These are phyloP conservation scores for Bombus superbus DNA, from an alignment of 1,140 invertebrate genomes.

Conservation along the genomic window DNA sequence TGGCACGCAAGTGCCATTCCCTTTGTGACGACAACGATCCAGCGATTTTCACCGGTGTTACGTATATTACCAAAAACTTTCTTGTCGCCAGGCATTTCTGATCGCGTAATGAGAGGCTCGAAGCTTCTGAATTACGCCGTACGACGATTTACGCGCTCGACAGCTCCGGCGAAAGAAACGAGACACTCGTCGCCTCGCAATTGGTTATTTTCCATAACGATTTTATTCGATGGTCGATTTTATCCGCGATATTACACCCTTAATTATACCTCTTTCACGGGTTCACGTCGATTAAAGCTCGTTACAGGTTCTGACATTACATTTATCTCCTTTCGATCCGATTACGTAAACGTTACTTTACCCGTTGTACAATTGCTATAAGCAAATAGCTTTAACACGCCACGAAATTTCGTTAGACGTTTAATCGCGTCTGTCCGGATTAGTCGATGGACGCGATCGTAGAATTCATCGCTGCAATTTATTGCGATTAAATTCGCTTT, in stretches of 20 bases:
- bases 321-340: neutral
- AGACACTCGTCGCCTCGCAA: conserved; percentile 14
- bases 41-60: conserved; percentile 50
- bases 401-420: neutral
- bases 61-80: conserved; percentile 43
- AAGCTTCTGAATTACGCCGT: neutral
- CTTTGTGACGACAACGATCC: conserved; percentile 3
- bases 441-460: neutral
- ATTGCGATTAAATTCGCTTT: neutral
- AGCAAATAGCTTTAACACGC: too few relatives aligned
- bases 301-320: neutral
- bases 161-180: neutral
- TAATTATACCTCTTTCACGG: neutral
- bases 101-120: conserved; percentile 22
- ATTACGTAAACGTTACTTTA: neutral
- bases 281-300: neutral
- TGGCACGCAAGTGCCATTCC: conserved; percentile 10
- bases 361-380: neutral
- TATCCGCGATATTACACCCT: neutral
- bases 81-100: conserved; percentile 1
- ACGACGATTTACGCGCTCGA: neutral
- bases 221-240: neutral
- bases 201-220: neutral
- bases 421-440: neutral
- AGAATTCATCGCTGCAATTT: neutral